Percentiles rank a stretch among this genome's conserved stretches.
These are phyloP conservation scores for Plestiodon gilberti DNA, from an alignment of 2,113 vertebrate species.

Conservation along the genomic window DNA sequence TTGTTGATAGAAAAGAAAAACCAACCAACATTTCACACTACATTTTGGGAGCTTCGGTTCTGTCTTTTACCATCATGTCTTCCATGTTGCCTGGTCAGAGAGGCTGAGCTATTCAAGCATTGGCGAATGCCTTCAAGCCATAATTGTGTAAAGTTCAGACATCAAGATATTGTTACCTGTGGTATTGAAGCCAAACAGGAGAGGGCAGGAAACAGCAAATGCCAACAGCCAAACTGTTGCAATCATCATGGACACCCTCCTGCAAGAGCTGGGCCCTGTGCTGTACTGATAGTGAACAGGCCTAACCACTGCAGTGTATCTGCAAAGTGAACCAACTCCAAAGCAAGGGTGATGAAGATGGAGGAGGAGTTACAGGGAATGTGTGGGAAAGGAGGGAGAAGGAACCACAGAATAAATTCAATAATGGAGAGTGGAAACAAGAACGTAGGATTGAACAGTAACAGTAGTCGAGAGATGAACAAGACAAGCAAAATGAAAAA, in stretches of 20 bases:
- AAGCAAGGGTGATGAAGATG: background rate
- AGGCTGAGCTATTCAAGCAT: background rate
- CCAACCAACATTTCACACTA: no score
- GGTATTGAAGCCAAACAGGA: slow-evolving; percentile 94
- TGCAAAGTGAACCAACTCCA: slow-evolving; percentile 63
- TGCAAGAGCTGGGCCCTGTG: slow-evolving; percentile 88
- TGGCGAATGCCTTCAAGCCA: background rate
- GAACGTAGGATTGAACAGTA: background rate
- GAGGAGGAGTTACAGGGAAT: background rate
- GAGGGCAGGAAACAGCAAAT: slow-evolving; percentile 91
- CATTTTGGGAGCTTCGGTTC: no score
- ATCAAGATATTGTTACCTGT: slow-evolving; percentile 79
- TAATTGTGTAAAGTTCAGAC: background rate
- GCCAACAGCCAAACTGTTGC: slow-evolving; percentile 89
- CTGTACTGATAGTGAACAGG: slow-evolving; percentile 91
- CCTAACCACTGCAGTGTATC: slow-evolving; percentile 94
- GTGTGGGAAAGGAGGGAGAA: background rate
- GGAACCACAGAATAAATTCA: background rate
- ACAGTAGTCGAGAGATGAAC: slow-evolving; percentile 26
- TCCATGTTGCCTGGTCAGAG: background rate
- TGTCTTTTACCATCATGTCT: background rate
- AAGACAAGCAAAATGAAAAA: slow-evolving; percentile 25
- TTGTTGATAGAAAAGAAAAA: background rate
- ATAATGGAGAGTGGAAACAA: background rate
- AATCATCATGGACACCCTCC: slow-evolving; percentile 91